A percentile compares a stretch with the other conserved stretches of the same genome.
Conservation (phyloP, 2,113 vertebrate genomes). For the Hypanus sabinus region DNA sequence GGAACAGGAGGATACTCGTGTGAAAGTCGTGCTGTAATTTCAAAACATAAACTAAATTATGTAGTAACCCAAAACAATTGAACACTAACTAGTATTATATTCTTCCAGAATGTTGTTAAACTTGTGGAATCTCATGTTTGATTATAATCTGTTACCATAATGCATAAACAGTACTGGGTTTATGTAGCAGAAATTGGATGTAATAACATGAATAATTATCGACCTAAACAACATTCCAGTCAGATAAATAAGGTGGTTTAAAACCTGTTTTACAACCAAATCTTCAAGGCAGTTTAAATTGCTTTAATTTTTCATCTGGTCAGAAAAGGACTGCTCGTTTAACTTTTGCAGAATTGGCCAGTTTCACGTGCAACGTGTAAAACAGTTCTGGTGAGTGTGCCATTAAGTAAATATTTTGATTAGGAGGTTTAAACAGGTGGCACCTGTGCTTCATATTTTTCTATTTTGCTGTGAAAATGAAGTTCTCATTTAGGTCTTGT, state of each 20-base stretch:
- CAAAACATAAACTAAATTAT: background rate
- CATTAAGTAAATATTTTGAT: no score
- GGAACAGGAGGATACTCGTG: no score
- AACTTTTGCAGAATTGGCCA: background rate
- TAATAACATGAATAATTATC: background rate
- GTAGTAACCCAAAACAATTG: background rate
- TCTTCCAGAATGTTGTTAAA: background rate
- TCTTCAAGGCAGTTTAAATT: background rate
- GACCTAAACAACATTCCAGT: background rate
- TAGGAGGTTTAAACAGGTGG: no score
- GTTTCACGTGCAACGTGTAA: background rate
- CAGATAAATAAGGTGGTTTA: background rate
- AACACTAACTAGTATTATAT: background rate
- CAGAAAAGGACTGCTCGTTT: background rate
- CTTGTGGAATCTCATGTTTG: background rate
- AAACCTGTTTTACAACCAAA: no score
- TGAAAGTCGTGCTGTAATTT: background rate
- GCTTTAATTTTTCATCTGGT: background rate
- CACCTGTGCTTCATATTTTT: no score
- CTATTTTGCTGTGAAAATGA: no score
- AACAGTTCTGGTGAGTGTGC: background rate
- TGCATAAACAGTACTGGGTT: no score
- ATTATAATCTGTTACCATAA: no score
- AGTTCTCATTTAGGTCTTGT: background rate
- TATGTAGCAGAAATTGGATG: background rate